Percentiles rank a stretch among this genome's conserved stretches.
Evolutionary conservation across 2,888 invertebrate genomes (phyloP).

Genomic region (Troglohyphantes excavatus): DNA sequence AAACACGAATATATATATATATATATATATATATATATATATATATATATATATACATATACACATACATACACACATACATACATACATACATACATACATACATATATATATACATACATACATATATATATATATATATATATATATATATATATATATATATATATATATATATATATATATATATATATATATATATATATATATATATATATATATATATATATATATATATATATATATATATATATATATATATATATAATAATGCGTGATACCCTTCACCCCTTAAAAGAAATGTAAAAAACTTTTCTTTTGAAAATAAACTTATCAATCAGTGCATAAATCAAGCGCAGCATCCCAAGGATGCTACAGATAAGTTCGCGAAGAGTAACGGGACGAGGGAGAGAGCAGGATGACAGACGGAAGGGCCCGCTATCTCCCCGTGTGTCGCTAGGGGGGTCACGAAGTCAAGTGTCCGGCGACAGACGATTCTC

Average conservation of each 20-base stretch:
- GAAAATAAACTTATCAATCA: not conserved
- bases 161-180: no score
- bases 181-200: no score
- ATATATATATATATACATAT: conserved; percentile 27
- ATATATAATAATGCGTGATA: no score
- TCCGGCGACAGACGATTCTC: conserved; percentile 72
- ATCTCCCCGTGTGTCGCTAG: conserved; percentile 7
- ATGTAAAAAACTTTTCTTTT: not conserved
- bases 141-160: conserved; percentile 1
- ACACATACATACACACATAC: conserved; percentile 6
- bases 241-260: no score
- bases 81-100: conserved; percentile 13
- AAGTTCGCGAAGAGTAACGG: conserved; percentile 16
- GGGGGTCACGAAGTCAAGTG: conserved; percentile 70
- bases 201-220: no score
- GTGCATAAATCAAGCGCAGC: conserved; percentile 19
- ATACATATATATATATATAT: conserved; percentile 24
- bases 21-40: conserved; percentile 30
- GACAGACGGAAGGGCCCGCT: conserved; percentile 25
- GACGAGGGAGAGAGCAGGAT: conserved; percentile 4
- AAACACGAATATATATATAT: conserved; percentile 15
- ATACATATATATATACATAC: conserved; percentile 21
- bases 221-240: no score
- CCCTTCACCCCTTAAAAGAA: no score
- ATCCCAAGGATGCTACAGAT: conserved; percentile 19